A percentile compares a stretch with the other conserved stretches of the same genome.
These are phyloP conservation scores for Macrotus californicus DNA, from an alignment of 2,113 vertebrate species.

Conservation along the genomic window DNA sequence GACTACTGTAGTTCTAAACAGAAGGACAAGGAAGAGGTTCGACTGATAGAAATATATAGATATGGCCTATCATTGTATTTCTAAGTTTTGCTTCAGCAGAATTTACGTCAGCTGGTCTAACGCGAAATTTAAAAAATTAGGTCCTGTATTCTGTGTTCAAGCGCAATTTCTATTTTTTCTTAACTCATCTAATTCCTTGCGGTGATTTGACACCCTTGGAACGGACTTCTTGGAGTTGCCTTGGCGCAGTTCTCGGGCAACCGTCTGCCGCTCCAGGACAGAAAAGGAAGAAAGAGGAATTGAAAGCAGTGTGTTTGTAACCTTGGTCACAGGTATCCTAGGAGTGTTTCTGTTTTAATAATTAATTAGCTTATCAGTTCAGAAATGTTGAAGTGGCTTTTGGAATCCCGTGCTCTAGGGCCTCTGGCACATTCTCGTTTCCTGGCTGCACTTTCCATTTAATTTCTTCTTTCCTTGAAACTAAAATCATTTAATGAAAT, in stretches of 20 bases:
- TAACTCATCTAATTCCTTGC: not conserved
- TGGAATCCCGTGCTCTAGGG: constrained; percentile 34
- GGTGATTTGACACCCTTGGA: not conserved
- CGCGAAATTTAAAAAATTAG: not conserved
- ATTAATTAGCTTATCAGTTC: constrained; percentile 64
- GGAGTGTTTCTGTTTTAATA: constrained; percentile 72
- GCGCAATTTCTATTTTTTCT: not conserved
- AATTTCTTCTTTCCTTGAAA: constrained; percentile 38
- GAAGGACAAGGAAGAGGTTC: not conserved
- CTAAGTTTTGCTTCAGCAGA: not conserved
- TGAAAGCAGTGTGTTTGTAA: constrained; percentile 36
- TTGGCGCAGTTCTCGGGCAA: not conserved
- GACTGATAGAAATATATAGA: not conserved
- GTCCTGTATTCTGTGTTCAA: not conserved
- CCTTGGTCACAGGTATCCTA: not conserved
- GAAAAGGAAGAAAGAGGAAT: constrained; percentile 38
- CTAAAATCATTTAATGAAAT: constrained; percentile 70
- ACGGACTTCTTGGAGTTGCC: not conserved
- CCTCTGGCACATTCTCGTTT: constrained; percentile 47
- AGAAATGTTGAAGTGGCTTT: constrained; percentile 57
- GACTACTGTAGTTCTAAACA: not conserved
- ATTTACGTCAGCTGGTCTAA: not conserved
- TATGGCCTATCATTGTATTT: not conserved
- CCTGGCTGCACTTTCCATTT: constrained; percentile 64
- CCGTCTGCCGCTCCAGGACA: not conserved